Conservation (phyloP, 2,797 vertebrate genomes). For the Anabacerthia variegaticeps region DNA sequence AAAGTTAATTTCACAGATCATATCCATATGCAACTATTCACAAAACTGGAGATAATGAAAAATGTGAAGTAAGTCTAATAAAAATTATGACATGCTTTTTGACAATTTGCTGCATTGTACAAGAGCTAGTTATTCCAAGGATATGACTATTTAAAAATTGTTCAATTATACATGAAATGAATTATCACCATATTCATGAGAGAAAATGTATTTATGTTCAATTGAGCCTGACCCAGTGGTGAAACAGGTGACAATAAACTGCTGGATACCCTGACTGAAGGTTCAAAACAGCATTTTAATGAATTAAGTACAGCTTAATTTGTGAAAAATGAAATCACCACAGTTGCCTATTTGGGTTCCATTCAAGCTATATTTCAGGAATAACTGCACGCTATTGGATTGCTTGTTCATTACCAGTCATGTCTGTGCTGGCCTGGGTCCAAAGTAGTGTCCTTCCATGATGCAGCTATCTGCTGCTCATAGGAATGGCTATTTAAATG, state of each 20-base stretch:
- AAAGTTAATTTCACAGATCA: slow-evolving; percentile 27
- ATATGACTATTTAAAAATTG: slow-evolving; percentile 56
- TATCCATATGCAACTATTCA: slow-evolving; percentile 12
- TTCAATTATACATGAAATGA: slow-evolving; percentile 70
- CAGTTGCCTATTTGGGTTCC: slow-evolving; percentile 46
- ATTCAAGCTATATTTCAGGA: slow-evolving; percentile 59
- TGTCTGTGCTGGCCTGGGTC: not conserved
- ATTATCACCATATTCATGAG: slow-evolving; percentile 58
- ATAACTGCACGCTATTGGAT: not conserved
- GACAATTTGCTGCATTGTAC: slow-evolving; percentile 22
- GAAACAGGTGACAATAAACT: slow-evolving; percentile 74
- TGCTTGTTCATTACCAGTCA: slow-evolving; percentile 14
- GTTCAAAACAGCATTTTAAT: slow-evolving; percentile 64
- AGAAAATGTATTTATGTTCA: slow-evolving; percentile 69
- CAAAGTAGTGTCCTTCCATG: not conserved
- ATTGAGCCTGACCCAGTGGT: slow-evolving; percentile 59
- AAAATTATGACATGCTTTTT: slow-evolving; percentile 9
- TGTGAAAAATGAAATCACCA: slow-evolving; percentile 41
- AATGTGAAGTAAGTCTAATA: slow-evolving; percentile 6
- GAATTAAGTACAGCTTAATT: slow-evolving; percentile 71
- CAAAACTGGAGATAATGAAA: not conserved
- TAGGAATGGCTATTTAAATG: slow-evolving; percentile 19
- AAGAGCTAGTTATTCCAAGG: slow-evolving; percentile 25
- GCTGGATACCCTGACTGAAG: slow-evolving; percentile 47
- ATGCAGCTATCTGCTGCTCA: not conserved